These are phyloP conservation scores for Oryctolagus cuniculus DNA, from an alignment of 2,113 vertebrate species.

Conservation along the genomic window DNA sequence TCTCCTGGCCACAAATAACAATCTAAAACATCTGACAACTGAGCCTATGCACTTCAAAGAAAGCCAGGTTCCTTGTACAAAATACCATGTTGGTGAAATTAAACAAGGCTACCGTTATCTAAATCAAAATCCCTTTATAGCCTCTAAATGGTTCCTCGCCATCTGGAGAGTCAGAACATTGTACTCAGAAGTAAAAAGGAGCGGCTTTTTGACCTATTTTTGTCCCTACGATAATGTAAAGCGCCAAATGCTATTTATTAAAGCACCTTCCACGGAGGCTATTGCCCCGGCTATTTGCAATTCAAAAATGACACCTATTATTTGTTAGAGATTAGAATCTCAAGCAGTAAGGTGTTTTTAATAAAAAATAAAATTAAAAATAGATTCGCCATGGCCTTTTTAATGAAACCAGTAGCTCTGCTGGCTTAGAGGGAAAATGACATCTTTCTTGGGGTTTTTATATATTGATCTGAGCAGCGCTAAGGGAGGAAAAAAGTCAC, in stretches of 20 bases:
- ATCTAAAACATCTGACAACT: constrained; percentile 49
- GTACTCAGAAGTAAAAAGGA: constrained; percentile 64
- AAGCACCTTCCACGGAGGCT: neutral
- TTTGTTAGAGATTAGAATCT: constrained; percentile 77
- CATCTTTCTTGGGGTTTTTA: constrained; percentile 65
- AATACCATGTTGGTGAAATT: constrained; percentile 61
- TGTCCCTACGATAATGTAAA: constrained; percentile 56
- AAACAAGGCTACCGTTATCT: constrained; percentile 68
- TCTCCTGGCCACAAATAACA: constrained; percentile 14
- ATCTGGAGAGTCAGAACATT: constrained; percentile 67
- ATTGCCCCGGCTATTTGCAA: constrained; percentile 15
- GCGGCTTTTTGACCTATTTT: constrained; percentile 78
- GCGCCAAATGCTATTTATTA: constrained; percentile 59
- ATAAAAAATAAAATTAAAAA: constrained; percentile 85
- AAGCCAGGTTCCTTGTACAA: constrained; percentile 53
- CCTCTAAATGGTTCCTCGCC: constrained; percentile 64
- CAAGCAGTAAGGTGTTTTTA: constrained; percentile 72
- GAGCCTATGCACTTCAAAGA: constrained; percentile 45
- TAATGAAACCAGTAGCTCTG: constrained; percentile 77
- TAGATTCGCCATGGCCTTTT: constrained; percentile 75
- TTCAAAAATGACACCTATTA: constrained; percentile 73
- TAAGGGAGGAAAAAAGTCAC: neutral
- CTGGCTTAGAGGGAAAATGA: constrained; percentile 75
- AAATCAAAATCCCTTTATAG: constrained; percentile 70
- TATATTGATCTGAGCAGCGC: constrained; percentile 56